These are phyloP conservation scores for Pampusana beccarii DNA, from an alignment of 2,113 vertebrate species.

Conservation along the genomic window DNA sequence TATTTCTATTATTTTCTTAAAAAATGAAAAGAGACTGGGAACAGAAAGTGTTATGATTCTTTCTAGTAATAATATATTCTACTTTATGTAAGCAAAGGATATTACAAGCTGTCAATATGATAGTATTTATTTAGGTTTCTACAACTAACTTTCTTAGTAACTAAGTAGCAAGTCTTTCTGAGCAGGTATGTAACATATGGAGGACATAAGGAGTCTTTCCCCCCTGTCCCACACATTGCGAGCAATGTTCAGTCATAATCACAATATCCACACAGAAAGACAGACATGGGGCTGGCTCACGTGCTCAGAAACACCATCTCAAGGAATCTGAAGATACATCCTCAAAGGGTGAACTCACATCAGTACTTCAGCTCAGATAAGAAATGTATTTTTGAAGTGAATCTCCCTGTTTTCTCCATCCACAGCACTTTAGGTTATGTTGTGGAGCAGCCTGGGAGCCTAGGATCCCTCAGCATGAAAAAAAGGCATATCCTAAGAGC, in stretches of 20 bases:
- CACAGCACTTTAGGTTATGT: not conserved
- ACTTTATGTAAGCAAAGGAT: not conserved
- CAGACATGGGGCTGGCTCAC: not conserved
- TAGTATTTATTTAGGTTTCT: not conserved
- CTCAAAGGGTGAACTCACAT: not conserved
- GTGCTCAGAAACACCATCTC: not conserved
- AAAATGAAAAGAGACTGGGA: not conserved
- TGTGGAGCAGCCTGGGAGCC: not conserved
- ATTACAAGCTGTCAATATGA: no score
- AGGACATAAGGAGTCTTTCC: not conserved
- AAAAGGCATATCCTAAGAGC: not conserved
- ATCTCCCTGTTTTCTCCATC: not conserved
- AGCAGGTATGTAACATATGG: not conserved
- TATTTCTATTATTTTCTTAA: not conserved
- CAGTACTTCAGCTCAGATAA: not conserved
- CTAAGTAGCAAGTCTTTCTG: not conserved
- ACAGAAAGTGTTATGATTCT: not conserved
- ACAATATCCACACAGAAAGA: not conserved
- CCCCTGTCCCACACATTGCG: fast-evolving
- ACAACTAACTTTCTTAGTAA: not conserved
- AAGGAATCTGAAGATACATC: not conserved
- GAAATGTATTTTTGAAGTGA: not conserved
- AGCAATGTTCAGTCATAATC: not conserved
- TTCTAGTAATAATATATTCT: not conserved
- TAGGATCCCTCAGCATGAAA: not conserved